A percentile compares a stretch with the other conserved stretches of the same genome.
These are phyloP conservation scores for Cyprinodon brontotheroides DNA, from an alignment of 2,113 vertebrate genomes.

Conservation along the genomic window DNA sequence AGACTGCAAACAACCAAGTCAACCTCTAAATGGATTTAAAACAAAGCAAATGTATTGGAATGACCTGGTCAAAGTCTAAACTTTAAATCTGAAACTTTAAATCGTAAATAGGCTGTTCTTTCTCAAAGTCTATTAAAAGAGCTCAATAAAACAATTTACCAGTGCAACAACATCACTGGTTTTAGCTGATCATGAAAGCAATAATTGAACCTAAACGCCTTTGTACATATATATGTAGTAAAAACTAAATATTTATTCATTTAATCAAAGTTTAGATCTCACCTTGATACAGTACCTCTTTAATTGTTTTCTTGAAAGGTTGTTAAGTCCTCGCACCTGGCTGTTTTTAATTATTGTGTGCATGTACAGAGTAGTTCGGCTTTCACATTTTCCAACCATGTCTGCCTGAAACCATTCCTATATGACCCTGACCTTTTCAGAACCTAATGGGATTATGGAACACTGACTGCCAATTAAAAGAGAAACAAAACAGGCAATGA, in stretches of 20 bases:
- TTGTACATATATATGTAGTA: background rate
- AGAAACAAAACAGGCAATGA: slow-evolving; percentile 64
- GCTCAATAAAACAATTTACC: too few relatives aligned
- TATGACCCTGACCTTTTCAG: slow-evolving; percentile 75
- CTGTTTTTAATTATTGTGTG: slow-evolving; percentile 49
- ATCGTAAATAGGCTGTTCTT: too few relatives aligned
- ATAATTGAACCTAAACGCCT: background rate
- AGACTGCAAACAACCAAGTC: too few relatives aligned
- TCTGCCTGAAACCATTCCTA: slow-evolving; percentile 61
- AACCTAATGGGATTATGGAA: slow-evolving; percentile 75
- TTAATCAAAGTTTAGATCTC: background rate
- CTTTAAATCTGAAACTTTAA: too few relatives aligned
- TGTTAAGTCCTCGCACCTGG: slow-evolving; percentile 28
- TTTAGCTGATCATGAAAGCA: slow-evolving; percentile 3
- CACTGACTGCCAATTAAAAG: slow-evolving; percentile 74
- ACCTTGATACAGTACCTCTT: slow-evolving; percentile 13
- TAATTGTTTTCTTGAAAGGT: slow-evolving; percentile 55
- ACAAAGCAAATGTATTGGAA: too few relatives aligned
- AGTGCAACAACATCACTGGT: background rate
- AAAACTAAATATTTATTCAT: slow-evolving; percentile 30
- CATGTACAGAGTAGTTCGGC: slow-evolving; percentile 33
- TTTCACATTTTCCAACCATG: slow-evolving; percentile 28
- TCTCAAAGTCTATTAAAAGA: too few relatives aligned
- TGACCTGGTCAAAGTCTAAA: too few relatives aligned
- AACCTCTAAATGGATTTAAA: too few relatives aligned